Evolutionary conservation across 2,797 vertebrate species (phyloP), one percentile per base, ranked within the genome.

Genomic region (Menidia menidia): DNA sequence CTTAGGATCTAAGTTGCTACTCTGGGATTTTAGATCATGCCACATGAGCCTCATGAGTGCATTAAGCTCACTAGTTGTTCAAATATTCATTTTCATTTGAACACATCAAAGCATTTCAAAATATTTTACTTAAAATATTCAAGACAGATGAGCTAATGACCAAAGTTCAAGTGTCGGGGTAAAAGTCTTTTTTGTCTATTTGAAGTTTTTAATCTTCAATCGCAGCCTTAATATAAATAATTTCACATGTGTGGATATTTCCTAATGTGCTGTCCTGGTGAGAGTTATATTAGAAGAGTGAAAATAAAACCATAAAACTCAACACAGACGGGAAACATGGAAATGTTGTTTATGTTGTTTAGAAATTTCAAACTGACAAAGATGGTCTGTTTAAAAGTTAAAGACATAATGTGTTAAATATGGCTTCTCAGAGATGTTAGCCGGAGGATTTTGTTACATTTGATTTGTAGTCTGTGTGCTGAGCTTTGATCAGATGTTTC

Each of bases 1-100:
- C 18, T 73, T 25, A 19, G 64, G 15, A n/a, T 56, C 41, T 80
- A 30, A 44, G 55, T 32, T 48, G 30, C 44, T 67, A 16, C 54
- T 55, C 15, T 71, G 6, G 31, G 50, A 42, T 19, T 74, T 64
- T 60, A 1, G 45, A 16, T 58, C 9, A 4, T 32, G 51, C 68
- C 51, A 45, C 25, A 64, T 44, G 30, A 78, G 58, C 42, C 32
- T 64, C 32, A 44, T 54, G 56, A 69, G 50, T 52, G 64, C 33
- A 61, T 32, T 7, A 48, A 55, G 39, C 54, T 67, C 11, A 25
- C 48, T 6, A 19, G 18, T 25, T 19, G 43, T 14, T 16, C 8
- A 6, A 16, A 61, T 19, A 11, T 50, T 4, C 11, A 48, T 48
- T 35, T 18, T 33, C 16, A 30, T 32, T 44, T 13, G 6, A 43